These are phyloP conservation scores for Acleris cristana DNA, from an alignment of 2,888 invertebrate species.

Conservation along the genomic window DNA sequence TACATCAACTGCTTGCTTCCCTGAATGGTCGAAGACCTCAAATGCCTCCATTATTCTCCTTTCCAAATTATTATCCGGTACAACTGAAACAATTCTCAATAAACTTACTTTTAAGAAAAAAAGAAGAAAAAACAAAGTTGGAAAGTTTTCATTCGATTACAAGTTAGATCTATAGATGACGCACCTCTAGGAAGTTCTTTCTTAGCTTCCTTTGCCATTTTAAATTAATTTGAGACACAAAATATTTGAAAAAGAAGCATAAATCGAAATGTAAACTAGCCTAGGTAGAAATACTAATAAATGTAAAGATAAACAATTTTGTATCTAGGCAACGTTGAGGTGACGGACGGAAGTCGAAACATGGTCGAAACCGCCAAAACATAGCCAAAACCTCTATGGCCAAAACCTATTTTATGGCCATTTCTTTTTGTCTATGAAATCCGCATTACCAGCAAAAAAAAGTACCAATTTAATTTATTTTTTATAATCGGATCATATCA, in stretches of 20 bases:
- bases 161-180: neutral
- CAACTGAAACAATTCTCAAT: slow-evolving; percentile 62
- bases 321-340: slow-evolving; percentile 49
- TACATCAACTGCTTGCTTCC: slow-evolving; percentile 93
- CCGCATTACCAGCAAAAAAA: too few relatives aligned
- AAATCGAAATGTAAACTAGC: slow-evolving; percentile 11
- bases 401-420: slow-evolving; percentile 5
- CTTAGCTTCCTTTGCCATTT: slow-evolving; percentile 67
- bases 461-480: too few relatives aligned
- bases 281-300: neutral
- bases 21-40: slow-evolving; percentile 95
- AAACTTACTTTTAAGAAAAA: neutral
- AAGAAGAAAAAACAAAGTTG: neutral
- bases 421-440: neutral
- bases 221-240: slow-evolving; percentile 53
- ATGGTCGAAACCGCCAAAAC: slow-evolving; percentile 19
- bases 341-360: neutral
- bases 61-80: slow-evolving; percentile 87
- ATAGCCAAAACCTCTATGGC: neutral
- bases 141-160: neutral
- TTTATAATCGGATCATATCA: too few relatives aligned
- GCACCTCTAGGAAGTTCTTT: slow-evolving; percentile 61
- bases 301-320: slow-evolving; percentile 30
- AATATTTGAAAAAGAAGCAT: slow-evolving; percentile 42
- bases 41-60: slow-evolving; percentile 93